These are phyloP conservation scores for Hippoglossus stenolepis DNA, from an alignment of 2,113 vertebrate species.

Conservation along the genomic window DNA sequence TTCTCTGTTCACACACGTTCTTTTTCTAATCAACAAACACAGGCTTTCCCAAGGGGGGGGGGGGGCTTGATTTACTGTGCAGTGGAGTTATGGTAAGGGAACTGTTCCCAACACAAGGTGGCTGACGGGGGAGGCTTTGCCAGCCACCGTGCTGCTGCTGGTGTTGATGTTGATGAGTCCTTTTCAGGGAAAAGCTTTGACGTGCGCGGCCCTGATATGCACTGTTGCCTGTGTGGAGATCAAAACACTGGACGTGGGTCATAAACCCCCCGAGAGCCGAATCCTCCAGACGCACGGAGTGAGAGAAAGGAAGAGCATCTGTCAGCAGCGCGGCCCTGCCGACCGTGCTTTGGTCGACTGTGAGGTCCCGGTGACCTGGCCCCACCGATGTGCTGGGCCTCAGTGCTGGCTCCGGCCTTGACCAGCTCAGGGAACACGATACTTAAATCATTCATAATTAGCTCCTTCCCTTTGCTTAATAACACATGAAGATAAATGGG, in stretches of 20 bases:
- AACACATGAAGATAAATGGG: constrained; percentile 72
- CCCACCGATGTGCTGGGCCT: constrained; percentile 52
- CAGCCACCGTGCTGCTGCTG: constrained; percentile 45
- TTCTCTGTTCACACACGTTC: constrained; percentile 26
- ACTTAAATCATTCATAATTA: constrained; percentile 80
- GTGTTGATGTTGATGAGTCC: constrained; percentile 54
- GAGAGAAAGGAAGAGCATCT: constrained; percentile 63
- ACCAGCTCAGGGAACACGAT: constrained; percentile 70
- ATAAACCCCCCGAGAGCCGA: constrained; percentile 22
- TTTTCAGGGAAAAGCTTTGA: constrained; percentile 41
- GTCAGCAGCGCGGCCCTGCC: constrained; percentile 63
- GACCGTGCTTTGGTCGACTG: constrained; percentile 60
- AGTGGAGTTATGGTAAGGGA: constrained; percentile 61
- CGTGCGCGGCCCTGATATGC: constrained; percentile 39
- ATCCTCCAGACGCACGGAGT: constrained; percentile 28
- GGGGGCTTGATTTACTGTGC: constrained; percentile 67
- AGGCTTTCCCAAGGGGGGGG: constrained; percentile 30
- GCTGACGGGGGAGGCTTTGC: constrained; percentile 31
- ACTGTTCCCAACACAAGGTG: constrained; percentile 54
- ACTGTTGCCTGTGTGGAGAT: constrained; percentile 58
- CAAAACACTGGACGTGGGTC: constrained; percentile 53
- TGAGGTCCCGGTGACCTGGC: constrained; percentile 75
- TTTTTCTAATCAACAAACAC: constrained; percentile 50
- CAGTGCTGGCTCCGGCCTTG: constrained; percentile 60
- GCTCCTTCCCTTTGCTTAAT: constrained; percentile 74